These are phyloP conservation scores for Hippolais icterina DNA, from an alignment of 2,113 vertebrate genomes.

Conservation along the genomic window DNA sequence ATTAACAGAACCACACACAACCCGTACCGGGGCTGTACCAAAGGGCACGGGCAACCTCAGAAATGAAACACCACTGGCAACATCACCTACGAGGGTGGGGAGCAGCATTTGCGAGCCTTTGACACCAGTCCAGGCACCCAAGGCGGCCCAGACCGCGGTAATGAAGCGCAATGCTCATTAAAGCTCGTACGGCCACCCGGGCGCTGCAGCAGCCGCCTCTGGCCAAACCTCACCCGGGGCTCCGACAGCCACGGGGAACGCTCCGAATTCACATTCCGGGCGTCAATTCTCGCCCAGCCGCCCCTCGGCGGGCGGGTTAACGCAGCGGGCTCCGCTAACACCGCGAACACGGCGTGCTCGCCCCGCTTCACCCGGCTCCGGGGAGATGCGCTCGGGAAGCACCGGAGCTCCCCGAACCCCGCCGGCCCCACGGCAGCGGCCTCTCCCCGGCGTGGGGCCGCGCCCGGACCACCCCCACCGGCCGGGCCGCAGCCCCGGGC, in stretches of 20 bases:
- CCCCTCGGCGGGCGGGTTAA: neutral
- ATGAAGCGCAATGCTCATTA: neutral
- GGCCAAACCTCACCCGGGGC: neutral
- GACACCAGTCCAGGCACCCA: neutral
- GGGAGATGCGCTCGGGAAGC: neutral
- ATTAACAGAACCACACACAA: neutral
- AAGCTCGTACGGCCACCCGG: neutral
- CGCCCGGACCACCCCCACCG: neutral
- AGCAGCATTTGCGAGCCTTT: accelerated
- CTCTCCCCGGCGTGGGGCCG: neutral
- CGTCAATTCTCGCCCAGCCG: accelerated
- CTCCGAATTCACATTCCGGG: accelerated
- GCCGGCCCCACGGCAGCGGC: neutral
- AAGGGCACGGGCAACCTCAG: neutral
- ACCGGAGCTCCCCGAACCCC: neutral
- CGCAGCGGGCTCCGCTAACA: neutral
- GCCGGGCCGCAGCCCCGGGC: neutral
- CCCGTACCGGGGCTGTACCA: accelerated
- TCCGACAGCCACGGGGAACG: neutral
- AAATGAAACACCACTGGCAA: accelerated
- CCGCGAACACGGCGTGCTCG: neutral
- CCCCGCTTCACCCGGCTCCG: neutral
- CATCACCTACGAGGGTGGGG: accelerated
- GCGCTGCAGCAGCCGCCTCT: neutral
- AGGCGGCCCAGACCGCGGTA: neutral